phyloP scores from a whole-genome alignment of 2,797 vertebrate genomes.

The Eupleurogrammus muticus region DNA sequence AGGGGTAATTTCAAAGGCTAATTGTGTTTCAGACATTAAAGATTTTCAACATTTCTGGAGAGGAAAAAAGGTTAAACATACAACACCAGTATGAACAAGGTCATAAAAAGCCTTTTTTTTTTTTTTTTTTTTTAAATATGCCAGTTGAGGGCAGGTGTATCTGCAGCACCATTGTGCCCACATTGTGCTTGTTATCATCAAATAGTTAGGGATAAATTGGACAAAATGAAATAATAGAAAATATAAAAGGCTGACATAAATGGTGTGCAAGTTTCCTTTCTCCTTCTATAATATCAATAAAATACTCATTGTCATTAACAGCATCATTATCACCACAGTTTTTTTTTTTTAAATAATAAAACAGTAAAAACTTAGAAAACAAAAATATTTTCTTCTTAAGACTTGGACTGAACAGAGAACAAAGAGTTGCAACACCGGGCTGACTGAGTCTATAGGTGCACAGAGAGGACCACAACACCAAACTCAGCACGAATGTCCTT shows the following conservation, averaged over 20 bases:
- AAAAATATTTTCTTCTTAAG: conserved; percentile 86
- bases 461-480: conserved; percentile 87
- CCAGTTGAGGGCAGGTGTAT: conserved; percentile 82
- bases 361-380: conserved; percentile 92
- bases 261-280: conserved; percentile 89
- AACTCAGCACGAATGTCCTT: conserved; percentile 75
- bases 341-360: conserved; percentile 85
- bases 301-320: conserved; percentile 82
- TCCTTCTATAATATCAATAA: conserved; percentile 87
- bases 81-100: conserved; percentile 67
- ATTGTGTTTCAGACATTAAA: conserved; percentile 45
- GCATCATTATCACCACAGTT: conserved; percentile 76
- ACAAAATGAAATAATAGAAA: conserved; percentile 89
- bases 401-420: conserved; percentile 86
- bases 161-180: conserved; percentile 77
- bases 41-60: conserved; percentile 40
- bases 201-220: conserved; percentile 82
- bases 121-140: conserved; percentile 54
- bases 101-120: conserved; percentile 39
- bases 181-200: conserved; percentile 84
- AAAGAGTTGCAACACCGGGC: conserved; percentile 91
- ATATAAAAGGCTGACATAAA: conserved; percentile 91
- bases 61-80: conserved; percentile 55
- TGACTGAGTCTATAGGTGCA: conserved; percentile 91
- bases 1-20: conserved; percentile 45